Evolutionary conservation across 2,113 vertebrate genomes (phyloP).

Genomic region (Ophthalmolycus amberensis): DNA sequence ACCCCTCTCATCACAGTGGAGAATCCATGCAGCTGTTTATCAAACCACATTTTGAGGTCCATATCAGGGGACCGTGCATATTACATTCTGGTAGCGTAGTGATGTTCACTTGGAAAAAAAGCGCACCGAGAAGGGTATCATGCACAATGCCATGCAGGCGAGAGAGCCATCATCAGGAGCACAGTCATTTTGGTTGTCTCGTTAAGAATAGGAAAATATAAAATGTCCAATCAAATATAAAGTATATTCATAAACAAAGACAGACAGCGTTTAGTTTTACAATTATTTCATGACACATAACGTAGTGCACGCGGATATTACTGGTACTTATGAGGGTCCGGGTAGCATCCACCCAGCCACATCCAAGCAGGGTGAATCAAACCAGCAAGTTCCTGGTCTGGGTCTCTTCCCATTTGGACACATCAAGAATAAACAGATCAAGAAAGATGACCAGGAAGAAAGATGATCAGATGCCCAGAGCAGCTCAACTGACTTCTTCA

Average conservation of each 20-base stretch:
- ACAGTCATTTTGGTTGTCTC: background rate
- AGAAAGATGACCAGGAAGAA: background rate
- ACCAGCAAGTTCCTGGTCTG: background rate
- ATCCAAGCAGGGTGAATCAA: background rate
- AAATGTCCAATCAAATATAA: constrained; percentile 20
- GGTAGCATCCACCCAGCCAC: background rate
- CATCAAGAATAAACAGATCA: background rate
- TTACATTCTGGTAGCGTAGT: constrained; percentile 41
- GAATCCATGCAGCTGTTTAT: constrained; percentile 61
- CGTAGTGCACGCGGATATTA: background rate
- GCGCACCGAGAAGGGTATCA: background rate
- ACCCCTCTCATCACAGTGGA: constrained; percentile 59
- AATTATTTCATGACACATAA: background rate
- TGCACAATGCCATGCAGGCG: constrained; percentile 14
- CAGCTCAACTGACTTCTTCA: background rate
- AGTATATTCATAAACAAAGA: constrained; percentile 16
- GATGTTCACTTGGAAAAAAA: background rate
- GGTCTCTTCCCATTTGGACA: background rate
- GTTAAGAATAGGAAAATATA: constrained; percentile 18
- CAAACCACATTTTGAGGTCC: constrained; percentile 48
- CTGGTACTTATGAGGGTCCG: background rate
- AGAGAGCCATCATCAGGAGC: constrained; percentile 15
- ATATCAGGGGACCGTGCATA: constrained; percentile 45
- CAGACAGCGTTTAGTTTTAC: background rate
- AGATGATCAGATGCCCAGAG: background rate